Percentiles rank a stretch among this genome's conserved stretches.
Evolutionary conservation across 1,140 invertebrate species (phyloP).

Genomic region (Cydia fagiglandana): DNA sequence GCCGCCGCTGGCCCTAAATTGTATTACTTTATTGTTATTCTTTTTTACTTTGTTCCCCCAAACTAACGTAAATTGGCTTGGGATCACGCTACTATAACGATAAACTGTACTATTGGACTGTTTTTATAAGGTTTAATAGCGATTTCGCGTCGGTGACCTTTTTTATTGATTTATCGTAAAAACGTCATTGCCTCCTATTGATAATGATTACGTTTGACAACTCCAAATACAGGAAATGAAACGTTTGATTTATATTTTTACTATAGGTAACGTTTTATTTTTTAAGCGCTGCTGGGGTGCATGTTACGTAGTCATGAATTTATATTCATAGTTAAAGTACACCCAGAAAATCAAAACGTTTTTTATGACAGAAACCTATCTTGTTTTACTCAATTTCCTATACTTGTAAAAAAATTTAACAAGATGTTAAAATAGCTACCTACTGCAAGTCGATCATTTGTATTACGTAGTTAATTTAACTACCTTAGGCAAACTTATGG

Average conservation of each 20-base stretch:
- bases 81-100: constrained; percentile 74
- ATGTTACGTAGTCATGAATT: background rate
- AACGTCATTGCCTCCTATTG: constrained; percentile 23
- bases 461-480: no score
- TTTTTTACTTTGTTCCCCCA: constrained; percentile 73
- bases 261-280: background rate
- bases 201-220: constrained; percentile 17
- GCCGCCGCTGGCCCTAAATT: constrained; percentile 65
- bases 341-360: no score
- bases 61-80: constrained; percentile 74
- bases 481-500: no score
- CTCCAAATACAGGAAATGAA: background rate
- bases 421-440: no score
- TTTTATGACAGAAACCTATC: no score
- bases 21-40: constrained; percentile 78
- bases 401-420: no score
- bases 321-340: background rate
- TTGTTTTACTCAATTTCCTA: no score
- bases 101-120: constrained; percentile 72
- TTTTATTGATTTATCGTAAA: constrained; percentile 29
- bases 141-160: constrained; percentile 26
- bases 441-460: no score
- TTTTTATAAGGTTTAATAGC: constrained; percentile 50
- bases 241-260: constrained; percentile 1
- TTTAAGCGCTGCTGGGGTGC: background rate